Evolutionary conservation across 1,140 invertebrate species (phyloP), one percentile per base, ranked within the genome.

Genomic region (Drosophila simulans): DNA sequence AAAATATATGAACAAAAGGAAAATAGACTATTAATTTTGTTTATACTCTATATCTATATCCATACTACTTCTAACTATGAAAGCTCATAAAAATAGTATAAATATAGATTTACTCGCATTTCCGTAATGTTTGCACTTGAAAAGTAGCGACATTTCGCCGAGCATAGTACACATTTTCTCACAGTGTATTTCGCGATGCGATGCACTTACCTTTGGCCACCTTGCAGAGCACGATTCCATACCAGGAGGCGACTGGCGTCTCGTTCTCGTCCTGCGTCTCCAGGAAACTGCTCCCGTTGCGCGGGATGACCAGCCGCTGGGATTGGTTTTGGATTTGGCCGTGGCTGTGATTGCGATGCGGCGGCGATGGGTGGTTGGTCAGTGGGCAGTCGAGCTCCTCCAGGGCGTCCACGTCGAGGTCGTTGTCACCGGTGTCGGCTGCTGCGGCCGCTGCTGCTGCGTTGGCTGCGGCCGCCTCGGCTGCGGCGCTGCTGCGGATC

Each of bases 181-280:
- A 0, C 11, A 13, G 37, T 39, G 37, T 31, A 0, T 2, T 4
- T 10, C 17, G 1, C 15, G 2, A 3, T 12, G 17, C 17, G 8
- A 8, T 12, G 17, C 17, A 45, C 42, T 45, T 15, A 45, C 42
- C 42, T 94, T 94, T 95, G 92, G 94, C 94, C 91, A 94, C 93
- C 90, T 94, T 94, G 94, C 94, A 95, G 81, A 95, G 93, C 63
- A 94, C 94, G 63, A 95, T 93, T 80, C 94, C 95, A 86, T 94
- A 95, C 81, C 91, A 92, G 55, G 90, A 90, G 37, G 79, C 83
- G 51, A 83, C 80, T 42, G 91, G 91, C 53, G 81, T 88, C 69
- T 92, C 83, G 68, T 92, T 92, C 57, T 92, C 91, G 60, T 92
- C 91, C 74, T 91, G 90, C 4, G 85, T 56, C 62, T 90, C 84